Percentiles rank a stretch among this genome's conserved stretches.
Conservation (phyloP, 1,140 invertebrate genomes). For the Diachasmimorpha longicaudata region DNA sequence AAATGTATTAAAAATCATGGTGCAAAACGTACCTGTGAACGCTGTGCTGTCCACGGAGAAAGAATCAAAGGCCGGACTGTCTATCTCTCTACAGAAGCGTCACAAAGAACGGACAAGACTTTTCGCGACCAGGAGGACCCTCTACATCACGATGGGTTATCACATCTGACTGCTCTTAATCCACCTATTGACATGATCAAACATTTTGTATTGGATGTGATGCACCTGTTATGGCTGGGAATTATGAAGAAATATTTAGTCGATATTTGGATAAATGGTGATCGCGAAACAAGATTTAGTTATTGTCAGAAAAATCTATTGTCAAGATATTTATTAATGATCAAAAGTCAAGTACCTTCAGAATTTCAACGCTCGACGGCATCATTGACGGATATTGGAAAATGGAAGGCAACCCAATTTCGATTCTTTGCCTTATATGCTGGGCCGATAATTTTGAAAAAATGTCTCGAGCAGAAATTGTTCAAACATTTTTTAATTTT, state of each 20-base stretch:
- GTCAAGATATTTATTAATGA: too few relatives aligned
- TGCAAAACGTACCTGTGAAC: constrained; percentile 10
- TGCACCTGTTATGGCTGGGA: constrained; percentile 23
- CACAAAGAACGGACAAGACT: constrained; percentile 1
- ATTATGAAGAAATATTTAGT: constrained; percentile 17
- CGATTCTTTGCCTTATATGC: constrained; percentile 19
- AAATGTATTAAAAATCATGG: constrained; percentile 20
- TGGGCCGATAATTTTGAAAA: constrained; percentile 22
- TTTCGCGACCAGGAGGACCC: constrained; percentile 14
- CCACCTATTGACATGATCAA: constrained; percentile 17
- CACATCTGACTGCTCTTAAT: constrained; percentile 1
- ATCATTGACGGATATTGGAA: background rate
- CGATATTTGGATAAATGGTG: background rate
- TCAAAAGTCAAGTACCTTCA: constrained; percentile 5
- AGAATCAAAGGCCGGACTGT: background rate
- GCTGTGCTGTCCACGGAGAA: constrained; percentile 7
- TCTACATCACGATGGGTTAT: constrained; percentile 17
- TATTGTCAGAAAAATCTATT: too few relatives aligned
- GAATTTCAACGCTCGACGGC: constrained; percentile 17
- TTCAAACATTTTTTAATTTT: constrained; percentile 28
- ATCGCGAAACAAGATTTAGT: too few relatives aligned
- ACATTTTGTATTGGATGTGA: constrained; percentile 21
- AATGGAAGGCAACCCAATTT: constrained; percentile 21
- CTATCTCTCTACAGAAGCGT: constrained; percentile 1
- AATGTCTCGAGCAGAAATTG: background rate